phyloP scores from a whole-genome alignment of 2,797 vertebrate species.

The Pangasius larnaudii region DNA sequence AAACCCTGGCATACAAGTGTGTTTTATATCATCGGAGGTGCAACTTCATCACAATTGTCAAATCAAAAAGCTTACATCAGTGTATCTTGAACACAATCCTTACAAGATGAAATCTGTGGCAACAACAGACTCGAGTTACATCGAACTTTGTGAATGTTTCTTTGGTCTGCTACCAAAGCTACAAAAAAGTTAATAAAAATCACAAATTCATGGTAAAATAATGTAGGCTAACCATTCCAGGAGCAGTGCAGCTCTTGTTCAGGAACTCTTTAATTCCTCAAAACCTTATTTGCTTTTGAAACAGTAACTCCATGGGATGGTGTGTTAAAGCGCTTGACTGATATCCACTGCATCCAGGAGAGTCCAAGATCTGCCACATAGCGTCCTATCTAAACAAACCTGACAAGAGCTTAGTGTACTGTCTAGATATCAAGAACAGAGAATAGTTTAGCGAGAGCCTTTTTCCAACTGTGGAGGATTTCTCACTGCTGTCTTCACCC shows the following conservation, averaged over 20 bases:
- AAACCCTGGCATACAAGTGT: neutral
- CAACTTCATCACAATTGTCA: neutral
- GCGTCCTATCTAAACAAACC: neutral
- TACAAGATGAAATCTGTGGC: neutral
- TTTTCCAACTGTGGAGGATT: neutral
- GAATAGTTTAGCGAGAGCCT: too few relatives aligned
- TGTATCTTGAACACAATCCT: neutral
- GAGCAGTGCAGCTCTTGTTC: too few relatives aligned
- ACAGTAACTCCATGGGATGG: neutral
- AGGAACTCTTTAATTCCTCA: too few relatives aligned
- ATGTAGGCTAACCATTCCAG: too few relatives aligned
- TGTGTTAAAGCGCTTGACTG: neutral
- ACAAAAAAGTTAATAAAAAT: neutral
- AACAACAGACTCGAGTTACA: neutral
- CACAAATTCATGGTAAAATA: too few relatives aligned
- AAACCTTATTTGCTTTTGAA: too few relatives aligned
- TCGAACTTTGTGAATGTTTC: neutral
- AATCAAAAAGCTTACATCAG: neutral
- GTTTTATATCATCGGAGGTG: neutral
- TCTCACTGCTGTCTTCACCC: neutral
- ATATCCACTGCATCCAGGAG: neutral
- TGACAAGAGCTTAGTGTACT: too few relatives aligned
- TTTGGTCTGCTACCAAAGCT: neutral
- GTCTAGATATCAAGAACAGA: too few relatives aligned
- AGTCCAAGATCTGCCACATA: neutral